Evolutionary conservation across 1,140 invertebrate species (phyloP), one percentile per base, ranked within the genome.

Genomic region (Fopius arisanus): DNA sequence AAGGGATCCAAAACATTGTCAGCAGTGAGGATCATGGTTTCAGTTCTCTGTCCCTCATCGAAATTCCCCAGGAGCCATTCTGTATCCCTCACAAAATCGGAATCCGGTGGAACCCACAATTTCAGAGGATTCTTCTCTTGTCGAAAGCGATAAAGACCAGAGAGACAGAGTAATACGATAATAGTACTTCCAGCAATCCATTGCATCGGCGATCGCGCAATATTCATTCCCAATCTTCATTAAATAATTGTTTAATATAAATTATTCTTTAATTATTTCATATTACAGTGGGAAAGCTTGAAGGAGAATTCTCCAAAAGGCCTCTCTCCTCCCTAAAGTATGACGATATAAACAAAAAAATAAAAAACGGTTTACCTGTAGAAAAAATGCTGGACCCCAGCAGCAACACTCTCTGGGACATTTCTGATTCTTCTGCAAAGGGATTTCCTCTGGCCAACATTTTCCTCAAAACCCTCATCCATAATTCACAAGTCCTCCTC

Each of bases 61-160:
- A 92, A 93, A 73, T 90, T 91, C n/a, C 89, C 84, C 78, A 92
- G 90, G 43, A 94, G 89, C 93, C 93, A 94, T 72, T 94, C 90
- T 5, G 93, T 92, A 73, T 94, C 92, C 74, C 81, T 80, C 40
- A 90, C 89, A 83, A 94, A 94, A 72, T 92, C 90, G 0, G 92
- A 93, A 70, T 93, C 85, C 41, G 88, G 87, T 6, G 90, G 89
- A 6, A 94, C 91, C 93, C 93, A 95, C 70, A 95, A 83, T 81
- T 92, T 93, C 72, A 94, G 84, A 1, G 93, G 93, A 83, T 93
- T 91, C 78, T 90, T 90, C 77, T 91, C 90, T 76, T 86, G 85
- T 43, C 83, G 79, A 74, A 88, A 88, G 23, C 78, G 77, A 29
- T 77, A 77, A 9, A 88, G 76, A 7, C 87, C 87, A 59, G 75